phyloP scores from a whole-genome alignment of 1,140 invertebrate genomes.

The Psilanteris sp. region DNA sequence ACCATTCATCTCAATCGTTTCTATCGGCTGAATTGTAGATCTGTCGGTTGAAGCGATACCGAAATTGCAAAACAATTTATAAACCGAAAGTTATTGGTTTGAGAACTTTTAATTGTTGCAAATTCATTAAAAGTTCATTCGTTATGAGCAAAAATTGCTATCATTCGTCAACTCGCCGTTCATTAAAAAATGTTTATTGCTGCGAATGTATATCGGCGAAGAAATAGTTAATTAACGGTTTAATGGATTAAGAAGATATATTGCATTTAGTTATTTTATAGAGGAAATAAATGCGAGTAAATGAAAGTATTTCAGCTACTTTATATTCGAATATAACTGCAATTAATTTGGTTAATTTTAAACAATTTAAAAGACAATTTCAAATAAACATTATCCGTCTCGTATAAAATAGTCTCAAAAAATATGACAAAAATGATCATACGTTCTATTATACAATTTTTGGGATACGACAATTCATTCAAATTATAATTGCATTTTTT shows the following conservation, averaged over 20 bases:
- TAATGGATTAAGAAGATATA: slow-evolving; percentile 21
- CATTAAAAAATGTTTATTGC: slow-evolving; percentile 33
- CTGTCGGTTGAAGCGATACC: too few relatives aligned
- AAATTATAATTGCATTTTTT: too few relatives aligned
- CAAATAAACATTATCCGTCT: too few relatives aligned
- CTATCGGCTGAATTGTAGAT: too few relatives aligned
- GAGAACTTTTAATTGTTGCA: slow-evolving; percentile 43
- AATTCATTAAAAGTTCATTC: slow-evolving; percentile 60
- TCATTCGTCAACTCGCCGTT: slow-evolving; percentile 27
- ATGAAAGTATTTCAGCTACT: too few relatives aligned
- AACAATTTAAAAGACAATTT: too few relatives aligned
- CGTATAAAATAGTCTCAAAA: too few relatives aligned
- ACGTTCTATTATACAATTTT: too few relatives aligned
- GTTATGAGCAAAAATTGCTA: slow-evolving; percentile 19
- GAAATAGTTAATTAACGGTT: slow-evolving; percentile 11
- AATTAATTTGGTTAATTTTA: neutral
- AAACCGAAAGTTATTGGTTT: slow-evolving; percentile 41
- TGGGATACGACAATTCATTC: too few relatives aligned
- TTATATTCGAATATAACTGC: too few relatives aligned
- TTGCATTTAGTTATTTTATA: neutral
- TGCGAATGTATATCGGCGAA: neutral
- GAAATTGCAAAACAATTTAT: slow-evolving; percentile 43
- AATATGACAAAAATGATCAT: too few relatives aligned
- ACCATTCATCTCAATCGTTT: too few relatives aligned
- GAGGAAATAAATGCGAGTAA: neutral